Conservation (phyloP, 1,140 invertebrate genomes). For the Chionoecetes opilio region DNA sequence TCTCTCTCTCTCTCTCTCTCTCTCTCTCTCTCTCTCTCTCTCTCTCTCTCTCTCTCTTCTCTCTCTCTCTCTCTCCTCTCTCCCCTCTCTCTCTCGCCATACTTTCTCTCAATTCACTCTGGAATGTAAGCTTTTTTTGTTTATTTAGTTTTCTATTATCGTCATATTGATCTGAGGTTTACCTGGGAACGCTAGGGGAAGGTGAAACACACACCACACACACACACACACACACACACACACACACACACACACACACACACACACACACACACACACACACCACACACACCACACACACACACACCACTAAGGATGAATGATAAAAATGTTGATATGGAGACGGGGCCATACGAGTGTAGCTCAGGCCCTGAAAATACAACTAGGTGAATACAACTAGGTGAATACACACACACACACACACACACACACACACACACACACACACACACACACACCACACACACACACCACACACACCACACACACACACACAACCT, state of each 20-base stretch:
- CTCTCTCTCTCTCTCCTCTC: neutral
- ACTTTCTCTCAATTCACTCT: neutral
- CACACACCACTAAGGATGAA: too few relatives aligned
- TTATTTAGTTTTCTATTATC: too few relatives aligned
- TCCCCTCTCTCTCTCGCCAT: neutral
- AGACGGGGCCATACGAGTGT: too few relatives aligned
- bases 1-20: neutral
- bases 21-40: neutral
- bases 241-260: conserved; percentile 19
- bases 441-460: neutral
- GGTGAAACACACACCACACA: neutral
- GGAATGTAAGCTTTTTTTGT: too few relatives aligned
- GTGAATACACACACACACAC: conserved; percentile 22
- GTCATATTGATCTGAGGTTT: too few relatives aligned
- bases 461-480: too few relatives aligned
- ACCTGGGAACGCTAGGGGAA: neutral
- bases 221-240: conserved; percentile 10
- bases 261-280: conserved; percentile 14
- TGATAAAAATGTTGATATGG: too few relatives aligned
- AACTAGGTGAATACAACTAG: too few relatives aligned
- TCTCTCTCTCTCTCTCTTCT: neutral
- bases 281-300: conserved; percentile 7
- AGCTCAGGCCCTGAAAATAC: too few relatives aligned
- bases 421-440: conserved; percentile 24
- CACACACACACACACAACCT: too few relatives aligned